Percentiles rank a stretch among this genome's conserved stretches.
Conservation (phyloP, 2,113 vertebrate species). For the Empidonax traillii region DNA sequence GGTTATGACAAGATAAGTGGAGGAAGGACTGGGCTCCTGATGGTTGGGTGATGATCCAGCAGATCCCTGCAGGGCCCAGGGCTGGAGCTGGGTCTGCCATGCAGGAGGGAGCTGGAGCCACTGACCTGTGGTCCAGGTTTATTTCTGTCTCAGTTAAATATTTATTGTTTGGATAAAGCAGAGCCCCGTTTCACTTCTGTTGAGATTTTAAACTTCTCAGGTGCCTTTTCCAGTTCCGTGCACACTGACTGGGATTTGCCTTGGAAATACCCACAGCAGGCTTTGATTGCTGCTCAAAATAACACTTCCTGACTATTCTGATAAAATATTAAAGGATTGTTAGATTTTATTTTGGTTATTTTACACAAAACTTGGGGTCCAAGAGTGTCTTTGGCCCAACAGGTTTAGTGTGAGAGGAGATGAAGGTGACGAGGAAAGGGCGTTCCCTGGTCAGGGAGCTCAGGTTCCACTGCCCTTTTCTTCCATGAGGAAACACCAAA, state of each 20-base stretch:
- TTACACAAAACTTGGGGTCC: not conserved
- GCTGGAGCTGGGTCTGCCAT: not conserved
- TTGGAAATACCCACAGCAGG: not conserved
- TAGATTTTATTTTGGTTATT: not conserved
- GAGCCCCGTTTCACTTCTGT: not conserved
- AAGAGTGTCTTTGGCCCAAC: not conserved
- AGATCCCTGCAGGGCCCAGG: accelerated
- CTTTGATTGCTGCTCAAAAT: not conserved
- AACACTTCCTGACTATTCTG: not conserved
- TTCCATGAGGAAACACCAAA: not conserved
- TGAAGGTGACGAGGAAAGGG: not conserved
- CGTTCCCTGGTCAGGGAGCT: not conserved
- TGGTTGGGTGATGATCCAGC: not conserved
- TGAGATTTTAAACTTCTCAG: not conserved
- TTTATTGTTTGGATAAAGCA: not conserved
- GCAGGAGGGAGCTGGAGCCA: not conserved
- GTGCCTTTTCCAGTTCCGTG: not conserved
- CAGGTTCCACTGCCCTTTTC: not conserved
- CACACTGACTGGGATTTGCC: not conserved
- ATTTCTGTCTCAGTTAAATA: not conserved
- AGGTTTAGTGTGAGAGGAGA: not conserved
- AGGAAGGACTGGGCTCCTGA: accelerated
- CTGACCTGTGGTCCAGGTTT: not conserved
- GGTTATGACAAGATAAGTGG: not conserved
- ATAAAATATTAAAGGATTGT: not conserved